Conservation (phyloP, 2,113 vertebrate genomes). For the Sphaerodactylus townsendi region DNA sequence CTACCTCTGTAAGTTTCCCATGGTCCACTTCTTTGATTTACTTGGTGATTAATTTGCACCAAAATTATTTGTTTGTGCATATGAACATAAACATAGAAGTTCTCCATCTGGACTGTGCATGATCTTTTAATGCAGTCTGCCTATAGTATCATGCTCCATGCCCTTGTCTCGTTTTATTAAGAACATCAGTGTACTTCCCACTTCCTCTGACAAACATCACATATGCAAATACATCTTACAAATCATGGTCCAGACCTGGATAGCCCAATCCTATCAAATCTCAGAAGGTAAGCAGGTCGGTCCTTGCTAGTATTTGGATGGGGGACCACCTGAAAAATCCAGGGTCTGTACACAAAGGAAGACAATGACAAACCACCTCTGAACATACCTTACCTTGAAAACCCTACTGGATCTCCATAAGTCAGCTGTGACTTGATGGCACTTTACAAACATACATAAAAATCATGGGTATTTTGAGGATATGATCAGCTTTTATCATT, state of each 20-base stretch:
- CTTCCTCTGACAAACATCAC: background rate
- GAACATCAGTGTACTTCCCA: background rate
- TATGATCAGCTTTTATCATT: background rate
- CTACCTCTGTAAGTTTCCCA: background rate
- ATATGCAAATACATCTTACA: too few relatives aligned
- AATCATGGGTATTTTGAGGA: background rate
- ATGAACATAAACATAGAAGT: background rate
- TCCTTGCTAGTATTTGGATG: too few relatives aligned
- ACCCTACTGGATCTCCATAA: too few relatives aligned
- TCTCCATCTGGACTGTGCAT: background rate
- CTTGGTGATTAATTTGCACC: background rate
- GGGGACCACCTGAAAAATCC: too few relatives aligned
- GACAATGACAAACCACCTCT: too few relatives aligned
- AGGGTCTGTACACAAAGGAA: too few relatives aligned
- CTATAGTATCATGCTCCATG: background rate
- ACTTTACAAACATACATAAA: too few relatives aligned
- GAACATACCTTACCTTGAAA: too few relatives aligned
- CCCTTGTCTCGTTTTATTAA: background rate
- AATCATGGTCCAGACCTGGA: background rate
- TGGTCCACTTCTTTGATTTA: background rate
- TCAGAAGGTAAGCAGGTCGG: too few relatives aligned
- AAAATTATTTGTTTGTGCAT: background rate
- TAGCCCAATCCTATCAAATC: too few relatives aligned
- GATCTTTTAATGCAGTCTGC: background rate
- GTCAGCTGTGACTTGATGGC: too few relatives aligned